Percentiles rank a stretch among this genome's conserved stretches.
Conservation (phyloP, 2,888 invertebrate species). For the Ctena decussata region DNA sequence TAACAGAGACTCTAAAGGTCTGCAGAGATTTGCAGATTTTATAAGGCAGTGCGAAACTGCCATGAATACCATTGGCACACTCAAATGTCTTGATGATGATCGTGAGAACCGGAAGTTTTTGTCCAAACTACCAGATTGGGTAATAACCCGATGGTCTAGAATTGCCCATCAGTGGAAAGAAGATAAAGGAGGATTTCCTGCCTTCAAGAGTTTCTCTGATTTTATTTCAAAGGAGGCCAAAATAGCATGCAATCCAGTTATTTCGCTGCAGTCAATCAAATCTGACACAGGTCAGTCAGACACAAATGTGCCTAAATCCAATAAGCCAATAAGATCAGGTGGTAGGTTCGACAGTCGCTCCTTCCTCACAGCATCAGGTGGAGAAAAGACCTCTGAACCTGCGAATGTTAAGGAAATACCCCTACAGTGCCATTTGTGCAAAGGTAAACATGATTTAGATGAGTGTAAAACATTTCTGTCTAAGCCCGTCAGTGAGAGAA, state of each 20-base stretch:
- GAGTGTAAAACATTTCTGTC: constrained; percentile 18
- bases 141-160: constrained; percentile 32
- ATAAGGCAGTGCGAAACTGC: constrained; percentile 38
- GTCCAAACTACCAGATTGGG: constrained; percentile 48
- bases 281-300: background rate
- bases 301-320: background rate
- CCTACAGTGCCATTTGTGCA: background rate
- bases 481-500: constrained; percentile 24
- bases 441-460: constrained; percentile 14
- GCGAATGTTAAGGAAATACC: background rate
- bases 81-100: constrained; percentile 38
- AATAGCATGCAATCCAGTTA: constrained; percentile 56
- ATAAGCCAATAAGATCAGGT: background rate
- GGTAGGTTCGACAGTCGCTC: background rate
- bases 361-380: background rate
- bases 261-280: constrained; percentile 38
- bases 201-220: constrained; percentile 33
- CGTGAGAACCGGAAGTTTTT: constrained; percentile 54
- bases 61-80: constrained; percentile 15
- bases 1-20: constrained; percentile 21
- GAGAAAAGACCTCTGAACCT: constrained; percentile 7
- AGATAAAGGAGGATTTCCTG: constrained; percentile 7
- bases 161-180: constrained; percentile 30
- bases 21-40: constrained; percentile 39
- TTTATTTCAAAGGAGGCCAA: constrained; percentile 54